phyloP scores from a whole-genome alignment of 2,888 invertebrate genomes.

The Eubasilissa splendida region DNA sequence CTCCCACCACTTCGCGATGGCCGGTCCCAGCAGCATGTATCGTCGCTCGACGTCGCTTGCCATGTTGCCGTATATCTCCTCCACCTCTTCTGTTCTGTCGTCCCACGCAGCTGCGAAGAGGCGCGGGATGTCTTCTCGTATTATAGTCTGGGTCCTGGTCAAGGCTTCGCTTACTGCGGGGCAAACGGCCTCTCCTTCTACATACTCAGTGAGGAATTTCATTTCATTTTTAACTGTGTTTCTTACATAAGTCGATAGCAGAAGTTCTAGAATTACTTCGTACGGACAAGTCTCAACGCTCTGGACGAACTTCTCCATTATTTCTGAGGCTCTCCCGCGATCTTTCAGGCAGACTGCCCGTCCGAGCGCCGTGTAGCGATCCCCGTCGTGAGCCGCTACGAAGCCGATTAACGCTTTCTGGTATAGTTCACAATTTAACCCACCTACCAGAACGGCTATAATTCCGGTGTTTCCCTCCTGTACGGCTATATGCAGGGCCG shows the following conservation, averaged over 20 bases:
- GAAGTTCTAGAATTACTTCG: neutral
- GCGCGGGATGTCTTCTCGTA: too few species aligned
- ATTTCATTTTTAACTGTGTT: too few species aligned
- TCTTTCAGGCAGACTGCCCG: neutral
- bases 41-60: neutral
- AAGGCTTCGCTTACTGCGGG: too few species aligned
- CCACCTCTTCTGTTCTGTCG: too few species aligned
- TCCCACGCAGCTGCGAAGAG: too few species aligned
- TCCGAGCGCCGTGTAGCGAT: neutral
- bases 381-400: neutral
- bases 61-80: neutral
- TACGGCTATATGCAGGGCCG: neutral
- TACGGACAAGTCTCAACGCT: neutral
- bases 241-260: too few species aligned
- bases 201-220: too few species aligned
- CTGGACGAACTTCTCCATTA: neutral
- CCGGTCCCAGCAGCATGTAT: neutral
- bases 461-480: neutral
- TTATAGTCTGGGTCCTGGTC: too few species aligned
- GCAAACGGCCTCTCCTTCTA: too few species aligned
- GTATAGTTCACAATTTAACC: neutral
- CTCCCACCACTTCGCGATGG: too few species aligned
- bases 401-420: neutral
- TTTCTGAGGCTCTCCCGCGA: neutral
- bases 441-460: neutral